These are phyloP conservation scores for Auanema sp. DNA, from an alignment of 2,888 invertebrate genomes.

Conservation along the genomic window DNA sequence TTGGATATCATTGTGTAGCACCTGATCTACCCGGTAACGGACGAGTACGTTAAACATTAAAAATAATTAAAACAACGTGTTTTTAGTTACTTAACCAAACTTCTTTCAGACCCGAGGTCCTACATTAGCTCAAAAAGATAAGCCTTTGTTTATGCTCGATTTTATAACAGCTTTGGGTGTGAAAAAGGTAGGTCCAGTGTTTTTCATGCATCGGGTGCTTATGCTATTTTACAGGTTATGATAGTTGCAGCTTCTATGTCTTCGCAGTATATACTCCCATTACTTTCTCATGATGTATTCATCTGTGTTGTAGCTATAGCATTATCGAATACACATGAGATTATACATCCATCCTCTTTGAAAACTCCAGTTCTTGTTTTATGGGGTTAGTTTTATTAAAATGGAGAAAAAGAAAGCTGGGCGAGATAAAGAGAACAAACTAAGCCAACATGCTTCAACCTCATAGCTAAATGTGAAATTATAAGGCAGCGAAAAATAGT, in stretches of 20 bases:
- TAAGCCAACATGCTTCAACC: too few species aligned
- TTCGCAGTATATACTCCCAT: slow-evolving; percentile 43
- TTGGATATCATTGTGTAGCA: slow-evolving; percentile 44
- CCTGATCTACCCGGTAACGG: slow-evolving; percentile 46
- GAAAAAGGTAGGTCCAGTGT: slow-evolving; percentile 24
- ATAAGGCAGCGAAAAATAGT: too few species aligned
- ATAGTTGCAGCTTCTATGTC: slow-evolving; percentile 46
- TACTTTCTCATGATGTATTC: slow-evolving; percentile 31
- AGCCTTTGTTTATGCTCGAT: slow-evolving; percentile 31
- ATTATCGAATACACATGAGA: slow-evolving; percentile 45
- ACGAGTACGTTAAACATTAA: slow-evolving; percentile 9
- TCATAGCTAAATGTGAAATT: too few species aligned
- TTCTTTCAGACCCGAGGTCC: slow-evolving; percentile 33
- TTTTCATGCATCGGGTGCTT: not conserved
- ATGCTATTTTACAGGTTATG: slow-evolving; percentile 24
- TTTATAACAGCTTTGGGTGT: slow-evolving; percentile 34
- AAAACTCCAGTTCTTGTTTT: slow-evolving; percentile 40
- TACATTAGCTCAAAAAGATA: slow-evolving; percentile 24
- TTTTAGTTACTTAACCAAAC: slow-evolving; percentile 6
- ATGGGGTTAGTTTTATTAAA: slow-evolving; percentile 33
- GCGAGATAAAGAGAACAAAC: not conserved
- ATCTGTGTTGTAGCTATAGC: slow-evolving; percentile 44
- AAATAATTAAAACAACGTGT: not conserved
- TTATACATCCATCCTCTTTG: slow-evolving; percentile 28
- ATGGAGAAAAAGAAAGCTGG: not conserved